These are phyloP conservation scores for Cryptosula pallasiana DNA, from an alignment of 2,888 invertebrate genomes.

Conservation along the genomic window DNA sequence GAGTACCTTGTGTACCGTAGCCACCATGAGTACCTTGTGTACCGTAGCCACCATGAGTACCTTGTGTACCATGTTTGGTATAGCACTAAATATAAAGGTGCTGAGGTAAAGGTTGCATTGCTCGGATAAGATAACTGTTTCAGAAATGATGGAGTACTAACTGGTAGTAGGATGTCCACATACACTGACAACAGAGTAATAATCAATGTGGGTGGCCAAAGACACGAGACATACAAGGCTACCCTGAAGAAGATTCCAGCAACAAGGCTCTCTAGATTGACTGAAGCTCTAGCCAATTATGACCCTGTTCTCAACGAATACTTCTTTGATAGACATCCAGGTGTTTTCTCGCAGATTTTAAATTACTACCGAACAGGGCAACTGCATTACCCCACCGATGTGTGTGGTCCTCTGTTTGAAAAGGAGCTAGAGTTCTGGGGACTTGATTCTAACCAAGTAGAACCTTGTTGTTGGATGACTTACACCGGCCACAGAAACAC, in stretches of 20 bases:
- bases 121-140: no score
- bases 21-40: no score
- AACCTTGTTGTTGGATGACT: constrained; percentile 99
- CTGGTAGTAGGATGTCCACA: background rate
- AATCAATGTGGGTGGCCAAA: constrained; percentile 93
- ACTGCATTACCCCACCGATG: constrained; percentile 97
- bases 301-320: constrained; percentile 98
- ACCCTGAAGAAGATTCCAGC: constrained; percentile 96
- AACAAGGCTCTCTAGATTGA: constrained; percentile 83
- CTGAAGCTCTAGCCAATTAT: constrained; percentile 96
- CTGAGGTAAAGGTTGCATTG: no score
- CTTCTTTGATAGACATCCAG: constrained; percentile 94
- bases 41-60: no score
- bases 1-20: no score
- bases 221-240: constrained; percentile 68
- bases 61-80: no score
- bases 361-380: constrained; percentile 98
- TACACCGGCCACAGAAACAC: constrained; percentile 86
- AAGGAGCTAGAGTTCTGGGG: constrained; percentile 99
- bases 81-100: no score
- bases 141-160: background rate
- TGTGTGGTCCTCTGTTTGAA: constrained; percentile 97
- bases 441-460: constrained; percentile 96
- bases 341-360: constrained; percentile 86
- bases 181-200: constrained; percentile 85